Evolutionary conservation across 2,888 invertebrate genomes (phyloP).

Genomic region (Aspidapion aeneum): DNA sequence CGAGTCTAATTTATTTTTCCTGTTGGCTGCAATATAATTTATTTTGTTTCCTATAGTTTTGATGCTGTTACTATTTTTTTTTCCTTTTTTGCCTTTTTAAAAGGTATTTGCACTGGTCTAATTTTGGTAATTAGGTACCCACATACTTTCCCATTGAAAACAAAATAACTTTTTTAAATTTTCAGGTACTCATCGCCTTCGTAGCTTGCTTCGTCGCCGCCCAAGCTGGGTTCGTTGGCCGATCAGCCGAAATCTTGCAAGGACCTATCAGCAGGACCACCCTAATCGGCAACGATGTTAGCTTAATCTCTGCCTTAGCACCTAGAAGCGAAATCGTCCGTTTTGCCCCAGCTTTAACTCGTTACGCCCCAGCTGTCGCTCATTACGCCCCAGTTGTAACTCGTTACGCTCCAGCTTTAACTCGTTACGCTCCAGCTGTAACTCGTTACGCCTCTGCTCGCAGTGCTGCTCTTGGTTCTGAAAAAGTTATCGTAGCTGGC

Average conservation of each 20-base stretch:
- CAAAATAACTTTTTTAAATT: not conserved
- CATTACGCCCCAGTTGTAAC: too few relatives aligned
- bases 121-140: not conserved
- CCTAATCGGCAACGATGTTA: conserved; percentile 37
- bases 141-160: too few relatives aligned
- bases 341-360: not conserved
- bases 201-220: conserved; percentile 19
- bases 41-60: too few relatives aligned
- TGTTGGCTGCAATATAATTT: too few relatives aligned
- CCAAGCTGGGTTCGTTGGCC: conserved; percentile 22
- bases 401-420: too few relatives aligned
- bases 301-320: conserved; percentile 33
- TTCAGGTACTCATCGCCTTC: conserved; percentile 16
- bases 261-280: conserved; percentile 37
- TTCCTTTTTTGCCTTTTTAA: too few relatives aligned
- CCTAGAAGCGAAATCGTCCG: conserved; percentile 36
- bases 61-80: too few relatives aligned
- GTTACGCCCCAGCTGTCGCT: not conserved
- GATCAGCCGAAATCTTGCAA: conserved; percentile 26
- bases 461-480: not conserved
- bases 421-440: too few relatives aligned
- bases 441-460: too few relatives aligned
- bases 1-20: too few relatives aligned
- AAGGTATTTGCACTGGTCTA: too few relatives aligned
- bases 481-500: conserved; percentile 30